These are phyloP conservation scores for Ophion ellenae DNA, from an alignment of 2,888 invertebrate genomes.

Conservation along the genomic window DNA sequence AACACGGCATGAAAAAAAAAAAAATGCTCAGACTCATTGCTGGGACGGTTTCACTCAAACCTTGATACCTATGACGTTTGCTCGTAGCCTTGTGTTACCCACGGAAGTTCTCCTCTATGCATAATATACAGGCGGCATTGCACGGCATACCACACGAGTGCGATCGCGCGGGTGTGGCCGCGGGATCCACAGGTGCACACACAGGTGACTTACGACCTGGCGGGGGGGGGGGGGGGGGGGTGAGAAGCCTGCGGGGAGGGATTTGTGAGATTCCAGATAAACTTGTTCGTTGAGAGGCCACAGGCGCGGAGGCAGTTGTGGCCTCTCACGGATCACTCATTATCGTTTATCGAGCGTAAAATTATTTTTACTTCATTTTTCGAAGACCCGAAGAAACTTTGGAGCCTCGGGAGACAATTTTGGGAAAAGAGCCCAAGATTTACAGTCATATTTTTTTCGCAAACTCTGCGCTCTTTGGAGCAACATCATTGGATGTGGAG, in stretches of 20 bases:
- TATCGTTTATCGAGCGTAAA: constrained; percentile 24
- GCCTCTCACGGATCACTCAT: constrained; percentile 40
- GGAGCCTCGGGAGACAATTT: neutral
- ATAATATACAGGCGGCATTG: constrained; percentile 25
- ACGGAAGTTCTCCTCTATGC: neutral
- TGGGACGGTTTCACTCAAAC: neutral
- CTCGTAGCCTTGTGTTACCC: neutral
- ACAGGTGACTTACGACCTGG: constrained; percentile 38
- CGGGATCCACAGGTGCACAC: constrained; percentile 58
- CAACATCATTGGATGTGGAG: neutral
- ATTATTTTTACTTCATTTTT: constrained; percentile 17
- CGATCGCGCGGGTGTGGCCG: constrained; percentile 31
- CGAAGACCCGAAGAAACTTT: neutral
- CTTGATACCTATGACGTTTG: neutral
- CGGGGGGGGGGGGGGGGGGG: neutral
- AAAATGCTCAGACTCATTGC: neutral
- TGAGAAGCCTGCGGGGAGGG: constrained; percentile 25
- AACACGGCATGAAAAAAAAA: neutral
- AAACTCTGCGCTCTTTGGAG: neutral
- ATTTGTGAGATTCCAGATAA: constrained; percentile 61
- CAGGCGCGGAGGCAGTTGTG: constrained; percentile 22
- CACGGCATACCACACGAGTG: neutral
- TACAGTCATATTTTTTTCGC: neutral
- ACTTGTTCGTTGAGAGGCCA: constrained; percentile 57
- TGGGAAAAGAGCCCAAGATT: neutral